Evolutionary conservation across 2,113 vertebrate species (phyloP).

Genomic region (Gasterosteus aculeatus): DNA sequence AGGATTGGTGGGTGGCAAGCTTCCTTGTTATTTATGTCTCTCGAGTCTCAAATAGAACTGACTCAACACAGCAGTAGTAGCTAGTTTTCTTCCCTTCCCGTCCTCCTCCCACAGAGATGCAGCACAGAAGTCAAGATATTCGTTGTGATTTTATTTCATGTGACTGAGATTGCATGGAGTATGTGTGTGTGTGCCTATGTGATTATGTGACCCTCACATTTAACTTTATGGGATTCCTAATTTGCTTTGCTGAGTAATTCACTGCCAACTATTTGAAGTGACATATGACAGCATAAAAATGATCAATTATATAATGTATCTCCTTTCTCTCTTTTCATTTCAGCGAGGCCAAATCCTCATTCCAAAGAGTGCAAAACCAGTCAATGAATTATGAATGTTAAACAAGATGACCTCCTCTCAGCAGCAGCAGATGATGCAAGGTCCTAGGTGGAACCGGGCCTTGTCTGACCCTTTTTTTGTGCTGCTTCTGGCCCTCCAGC

Average conservation of each 20-base stretch:
- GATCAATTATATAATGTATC: conserved; percentile 24
- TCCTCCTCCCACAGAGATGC: conserved; percentile 45
- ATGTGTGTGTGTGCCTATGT: conserved; percentile 11
- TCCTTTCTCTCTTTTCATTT: conserved; percentile 59
- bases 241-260: neutral
- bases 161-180: conserved; percentile 49
- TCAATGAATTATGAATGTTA: conserved; percentile 99
- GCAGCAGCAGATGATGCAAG: conserved; percentile 99
- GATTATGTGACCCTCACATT: neutral
- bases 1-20: conserved; percentile 66
- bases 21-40: conserved; percentile 74
- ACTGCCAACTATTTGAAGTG: neutral
- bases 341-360: conserved; percentile 84
- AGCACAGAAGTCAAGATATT: conserved; percentile 43
- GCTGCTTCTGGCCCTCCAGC: conserved; percentile 98
- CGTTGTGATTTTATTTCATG: conserved; percentile 67
- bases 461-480: conserved; percentile 99
- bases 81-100: conserved; percentile 48
- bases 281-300: neutral
- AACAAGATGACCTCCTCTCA: conserved; percentile 99
- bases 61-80: conserved; percentile 58
- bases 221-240: neutral
- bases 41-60: conserved; percentile 73
- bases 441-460: conserved; percentile 99
- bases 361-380: conserved; percentile 90